A percentile compares a stretch with the other conserved stretches of the same genome.
Evolutionary conservation across 2,797 vertebrate species (phyloP).

Genomic region (Intellagama lesueurii): DNA sequence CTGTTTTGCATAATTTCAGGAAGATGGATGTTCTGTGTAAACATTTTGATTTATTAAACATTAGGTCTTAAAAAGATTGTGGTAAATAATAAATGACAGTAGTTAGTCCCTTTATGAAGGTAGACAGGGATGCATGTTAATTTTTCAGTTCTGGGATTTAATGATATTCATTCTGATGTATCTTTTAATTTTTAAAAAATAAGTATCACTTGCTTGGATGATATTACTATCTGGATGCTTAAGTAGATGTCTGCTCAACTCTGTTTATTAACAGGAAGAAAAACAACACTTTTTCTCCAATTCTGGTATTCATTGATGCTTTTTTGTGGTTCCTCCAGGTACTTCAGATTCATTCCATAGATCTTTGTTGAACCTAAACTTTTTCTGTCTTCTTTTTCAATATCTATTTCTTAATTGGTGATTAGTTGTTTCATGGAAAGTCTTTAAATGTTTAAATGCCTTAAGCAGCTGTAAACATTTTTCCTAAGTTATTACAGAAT

Average conservation of each 20-base stretch:
- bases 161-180: conserved; percentile 59
- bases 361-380: conserved; percentile 51
- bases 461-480: conserved; percentile 76
- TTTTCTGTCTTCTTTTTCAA: conserved; percentile 54
- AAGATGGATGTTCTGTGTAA: conserved; percentile 52
- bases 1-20: conserved; percentile 65
- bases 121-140: conserved; percentile 73
- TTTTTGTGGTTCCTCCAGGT: conserved; percentile 52
- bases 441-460: conserved; percentile 79
- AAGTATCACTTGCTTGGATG: conserved; percentile 69
- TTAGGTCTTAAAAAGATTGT: conserved; percentile 60
- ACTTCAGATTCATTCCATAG: conserved; percentile 33
- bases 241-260: conserved; percentile 70
- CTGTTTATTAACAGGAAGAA: conserved; percentile 65
- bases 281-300: conserved; percentile 39
- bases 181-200: conserved; percentile 66
- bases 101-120: conserved; percentile 63
- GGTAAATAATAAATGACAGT: conserved; percentile 60
- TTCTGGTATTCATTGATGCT: conserved; percentile 60
- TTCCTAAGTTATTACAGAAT: conserved; percentile 77
- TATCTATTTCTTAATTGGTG: conserved; percentile 59
- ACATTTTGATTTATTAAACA: conserved; percentile 58
- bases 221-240: conserved; percentile 73
- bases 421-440: conserved; percentile 65
- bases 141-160: conserved; percentile 73